A percentile compares a stretch with the other conserved stretches of the same genome.
Evolutionary conservation across 2,888 invertebrate species (phyloP).

Genomic region (Masnerella sp.): DNA sequence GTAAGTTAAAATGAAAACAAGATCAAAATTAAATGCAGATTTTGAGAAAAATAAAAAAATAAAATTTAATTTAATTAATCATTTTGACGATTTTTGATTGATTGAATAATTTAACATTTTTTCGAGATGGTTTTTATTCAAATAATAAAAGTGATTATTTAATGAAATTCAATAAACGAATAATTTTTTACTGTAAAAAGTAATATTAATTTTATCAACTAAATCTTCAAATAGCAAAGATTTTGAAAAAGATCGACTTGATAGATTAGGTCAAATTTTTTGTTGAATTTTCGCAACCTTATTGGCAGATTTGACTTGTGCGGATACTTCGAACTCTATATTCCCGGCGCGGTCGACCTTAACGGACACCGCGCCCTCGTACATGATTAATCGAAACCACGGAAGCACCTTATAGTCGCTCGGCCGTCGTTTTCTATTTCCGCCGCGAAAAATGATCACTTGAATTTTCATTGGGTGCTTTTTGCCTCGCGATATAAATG

Average conservation of each 20-base stretch:
- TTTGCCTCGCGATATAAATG: slow-evolving; percentile 45
- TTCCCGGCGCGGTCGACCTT: slow-evolving; percentile 47
- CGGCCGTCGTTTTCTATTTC: slow-evolving; percentile 53
- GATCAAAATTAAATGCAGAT: too few relatives aligned
- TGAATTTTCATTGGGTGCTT: slow-evolving; percentile 53
- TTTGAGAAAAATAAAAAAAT: too few relatives aligned
- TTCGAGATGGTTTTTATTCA: too few relatives aligned
- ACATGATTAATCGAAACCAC: slow-evolving; percentile 58
- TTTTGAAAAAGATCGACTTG: slow-evolving; percentile 9
- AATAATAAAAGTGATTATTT: too few relatives aligned
- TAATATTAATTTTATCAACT: too few relatives aligned
- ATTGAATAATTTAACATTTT: too few relatives aligned
- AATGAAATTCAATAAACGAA: too few relatives aligned
- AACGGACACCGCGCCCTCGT: slow-evolving; percentile 41
- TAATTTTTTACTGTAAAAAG: too few relatives aligned
- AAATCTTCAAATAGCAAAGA: not conserved
- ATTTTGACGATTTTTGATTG: too few relatives aligned
- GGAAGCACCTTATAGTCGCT: slow-evolving; percentile 40
- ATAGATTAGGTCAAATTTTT: slow-evolving; percentile 1
- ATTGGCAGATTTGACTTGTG: slow-evolving; percentile 43
- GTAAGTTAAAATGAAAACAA: too few relatives aligned
- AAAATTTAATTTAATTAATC: too few relatives aligned
- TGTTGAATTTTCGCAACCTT: slow-evolving; percentile 17
- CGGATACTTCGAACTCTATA: slow-evolving; percentile 39
- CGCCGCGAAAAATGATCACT: slow-evolving; percentile 54